Conservation (phyloP, 2,113 vertebrate species). For the human (Homo sapiens) region GRCh38 chr13:23457501-23458000, state of each 20-base stretch:
- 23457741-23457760: too few species aligned
- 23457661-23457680: not conserved
- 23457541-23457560: not conserved
- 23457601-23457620: not conserved
- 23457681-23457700: not conserved
- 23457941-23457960: not conserved
- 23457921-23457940: not conserved
- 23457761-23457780: not conserved
- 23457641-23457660: too few species aligned
- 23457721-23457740: not conserved
- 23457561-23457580: not conserved
- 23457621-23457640: not conserved
- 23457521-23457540: not conserved
- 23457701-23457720: not conserved
- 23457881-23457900: not conserved
- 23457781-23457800: too few species aligned
- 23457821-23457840: not conserved
- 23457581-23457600: not conserved
- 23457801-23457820: not conserved
- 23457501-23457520: not conserved
- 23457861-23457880: not conserved
- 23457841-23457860: not conserved
- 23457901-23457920: not conserved
- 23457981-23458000: not conserved
- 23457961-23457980: not conserved